Percentiles rank a stretch among this genome's conserved stretches.
These are phyloP conservation scores for Ciconia stormi DNA, from an alignment of 2,113 vertebrate genomes.

Conservation along the genomic window DNA sequence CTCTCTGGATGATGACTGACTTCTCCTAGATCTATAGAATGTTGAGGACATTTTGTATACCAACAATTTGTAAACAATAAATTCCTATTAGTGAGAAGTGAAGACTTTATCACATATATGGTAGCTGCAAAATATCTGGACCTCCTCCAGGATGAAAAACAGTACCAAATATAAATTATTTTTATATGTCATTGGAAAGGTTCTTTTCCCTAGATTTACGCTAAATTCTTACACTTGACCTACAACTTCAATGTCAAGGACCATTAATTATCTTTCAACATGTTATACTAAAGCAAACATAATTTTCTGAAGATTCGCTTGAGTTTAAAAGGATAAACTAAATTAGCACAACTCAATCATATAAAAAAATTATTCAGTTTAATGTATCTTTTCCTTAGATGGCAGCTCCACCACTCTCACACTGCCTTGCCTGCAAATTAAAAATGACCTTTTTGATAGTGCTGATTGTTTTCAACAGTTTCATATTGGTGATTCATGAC, in stretches of 20 bases:
- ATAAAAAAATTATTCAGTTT: background rate
- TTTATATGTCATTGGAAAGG: background rate
- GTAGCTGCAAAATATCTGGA: background rate
- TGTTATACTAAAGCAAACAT: background rate
- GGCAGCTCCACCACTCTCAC: background rate
- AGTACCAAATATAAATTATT: background rate
- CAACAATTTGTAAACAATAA: background rate
- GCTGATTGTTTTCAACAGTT: background rate
- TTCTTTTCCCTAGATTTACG: background rate
- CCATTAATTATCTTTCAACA: slow-evolving; percentile 3
- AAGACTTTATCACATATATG: background rate
- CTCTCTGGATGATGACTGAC: background rate
- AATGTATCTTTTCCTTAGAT: background rate
- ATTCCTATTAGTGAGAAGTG: background rate
- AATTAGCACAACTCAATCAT: background rate
- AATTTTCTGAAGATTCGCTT: background rate
- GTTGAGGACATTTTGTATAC: background rate
- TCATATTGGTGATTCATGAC: background rate
- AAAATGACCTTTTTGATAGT: background rate
- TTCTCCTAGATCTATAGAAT: background rate
- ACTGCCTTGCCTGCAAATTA: background rate
- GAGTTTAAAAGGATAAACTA: background rate
- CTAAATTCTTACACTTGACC: background rate
- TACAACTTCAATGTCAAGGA: slow-evolving; percentile 15
- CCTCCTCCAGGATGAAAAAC: background rate